Percentiles rank a stretch among this genome's conserved stretches.
phyloP scores from a whole-genome alignment of 2,797 vertebrate genomes.

The Sebastes ruberrimus region DNA sequence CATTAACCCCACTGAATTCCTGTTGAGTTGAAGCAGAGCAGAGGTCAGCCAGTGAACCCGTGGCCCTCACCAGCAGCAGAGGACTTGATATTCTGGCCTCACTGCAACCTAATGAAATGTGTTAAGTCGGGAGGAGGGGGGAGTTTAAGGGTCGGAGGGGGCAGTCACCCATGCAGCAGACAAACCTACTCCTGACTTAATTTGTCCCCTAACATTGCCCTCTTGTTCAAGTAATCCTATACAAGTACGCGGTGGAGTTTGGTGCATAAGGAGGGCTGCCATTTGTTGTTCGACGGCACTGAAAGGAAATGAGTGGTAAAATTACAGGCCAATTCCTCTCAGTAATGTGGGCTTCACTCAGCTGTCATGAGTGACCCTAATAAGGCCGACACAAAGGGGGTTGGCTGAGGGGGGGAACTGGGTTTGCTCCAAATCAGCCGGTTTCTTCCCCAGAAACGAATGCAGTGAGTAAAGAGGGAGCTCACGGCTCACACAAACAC shows the following conservation, averaged over 20 bases:
- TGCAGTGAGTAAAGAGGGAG: conserved; percentile 16
- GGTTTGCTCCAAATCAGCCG: conserved; percentile 35
- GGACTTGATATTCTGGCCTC: conserved; percentile 62
- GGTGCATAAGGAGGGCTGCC: conserved; percentile 44
- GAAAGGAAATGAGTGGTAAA: conserved; percentile 79
- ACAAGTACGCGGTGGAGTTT: conserved; percentile 45
- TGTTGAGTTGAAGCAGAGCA: conserved; percentile 54
- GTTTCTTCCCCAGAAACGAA: conserved; percentile 44
- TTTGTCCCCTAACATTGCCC: conserved; percentile 58
- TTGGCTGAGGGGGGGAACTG: conserved; percentile 12
- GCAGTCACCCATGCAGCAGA: conserved; percentile 61
- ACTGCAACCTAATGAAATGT: conserved; percentile 70
- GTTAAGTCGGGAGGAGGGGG: conserved; percentile 51
- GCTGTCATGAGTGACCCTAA: conserved; percentile 73
- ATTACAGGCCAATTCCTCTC: conserved; percentile 76
- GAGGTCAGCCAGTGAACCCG: conserved; percentile 70
- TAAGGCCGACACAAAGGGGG: conserved; percentile 62
- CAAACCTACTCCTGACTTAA: conserved; percentile 53
- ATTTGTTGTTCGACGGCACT: conserved; percentile 71
- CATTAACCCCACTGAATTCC: conserved; percentile 66
- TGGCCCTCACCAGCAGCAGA: conserved; percentile 55
- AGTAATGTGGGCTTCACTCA: conserved; percentile 75
- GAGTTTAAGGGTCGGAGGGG: conserved; percentile 21
- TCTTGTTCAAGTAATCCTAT: conserved; percentile 68
- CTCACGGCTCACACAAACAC: conserved; percentile 25